A percentile compares a stretch with the other conserved stretches of the same genome.
These are phyloP conservation scores for Pemphredon lugubris DNA, from an alignment of 2,888 invertebrate species.

Conservation along the genomic window DNA sequence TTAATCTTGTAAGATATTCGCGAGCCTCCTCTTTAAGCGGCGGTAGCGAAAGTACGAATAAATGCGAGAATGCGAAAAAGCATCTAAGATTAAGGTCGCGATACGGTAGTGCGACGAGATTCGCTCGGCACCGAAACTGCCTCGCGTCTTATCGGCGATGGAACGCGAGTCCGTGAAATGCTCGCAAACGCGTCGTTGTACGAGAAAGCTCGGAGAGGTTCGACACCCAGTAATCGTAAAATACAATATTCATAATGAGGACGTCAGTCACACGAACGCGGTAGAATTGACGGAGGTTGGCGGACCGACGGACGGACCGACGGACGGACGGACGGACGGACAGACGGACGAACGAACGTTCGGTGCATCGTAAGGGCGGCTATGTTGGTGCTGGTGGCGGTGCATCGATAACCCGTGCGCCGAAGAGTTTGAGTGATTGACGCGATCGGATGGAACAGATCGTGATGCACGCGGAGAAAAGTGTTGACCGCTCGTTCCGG, in stretches of 20 bases:
- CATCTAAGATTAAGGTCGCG: too few relatives aligned
- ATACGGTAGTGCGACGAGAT: too few relatives aligned
- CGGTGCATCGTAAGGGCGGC: slow-evolving; percentile 35
- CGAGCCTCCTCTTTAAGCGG: background rate
- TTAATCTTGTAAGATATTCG: slow-evolving; percentile 13
- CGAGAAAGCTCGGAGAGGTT: background rate
- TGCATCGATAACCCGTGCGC: slow-evolving; percentile 68
- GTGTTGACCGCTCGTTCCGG: slow-evolving; percentile 71
- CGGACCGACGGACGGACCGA: slow-evolving; percentile 33
- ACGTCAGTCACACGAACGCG: slow-evolving; percentile 51
- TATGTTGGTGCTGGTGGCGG: slow-evolving; percentile 44
- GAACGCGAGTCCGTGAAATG: too few relatives aligned
- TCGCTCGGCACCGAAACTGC: too few relatives aligned
- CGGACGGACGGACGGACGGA: slow-evolving; percentile 32
- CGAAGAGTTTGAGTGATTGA: slow-evolving; percentile 75
- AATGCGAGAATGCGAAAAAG: too few relatives aligned
- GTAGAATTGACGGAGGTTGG: slow-evolving; percentile 42
- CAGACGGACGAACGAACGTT: slow-evolving; percentile 34
- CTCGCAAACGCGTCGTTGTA: too few relatives aligned
- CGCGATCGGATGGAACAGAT: slow-evolving; percentile 69
- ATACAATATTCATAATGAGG: slow-evolving; percentile 73
- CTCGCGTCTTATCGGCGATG: too few relatives aligned
- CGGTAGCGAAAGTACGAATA: too few relatives aligned
- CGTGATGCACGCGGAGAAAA: slow-evolving; percentile 68
- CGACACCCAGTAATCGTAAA: slow-evolving; percentile 61